These are phyloP conservation scores for Pseudobourletiella spinata DNA, from an alignment of 1,140 invertebrate genomes.

Conservation along the genomic window DNA sequence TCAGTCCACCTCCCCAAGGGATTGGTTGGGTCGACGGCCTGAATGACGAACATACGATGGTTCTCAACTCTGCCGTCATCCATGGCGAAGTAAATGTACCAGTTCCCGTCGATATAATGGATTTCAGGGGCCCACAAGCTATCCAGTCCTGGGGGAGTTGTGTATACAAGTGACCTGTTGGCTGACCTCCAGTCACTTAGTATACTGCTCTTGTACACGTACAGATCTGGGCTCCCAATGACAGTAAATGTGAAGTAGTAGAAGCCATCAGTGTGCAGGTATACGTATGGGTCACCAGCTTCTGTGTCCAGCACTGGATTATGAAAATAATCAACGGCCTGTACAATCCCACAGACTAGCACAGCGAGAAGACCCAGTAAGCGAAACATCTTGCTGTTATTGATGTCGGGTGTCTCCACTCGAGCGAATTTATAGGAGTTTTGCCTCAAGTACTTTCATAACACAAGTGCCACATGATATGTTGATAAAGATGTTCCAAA, in stretches of 20 bases:
- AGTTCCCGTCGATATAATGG: slow-evolving; percentile 10
- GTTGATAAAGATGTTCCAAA: no score
- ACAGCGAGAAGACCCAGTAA: no score
- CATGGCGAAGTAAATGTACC: slow-evolving; percentile 30
- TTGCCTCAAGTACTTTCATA: no score
- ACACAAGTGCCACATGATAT: no score
- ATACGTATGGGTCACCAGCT: slow-evolving; percentile 10
- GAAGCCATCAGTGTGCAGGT: slow-evolving; percentile 35
- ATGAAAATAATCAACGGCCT: no score
- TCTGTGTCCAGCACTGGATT: slow-evolving; percentile 10
- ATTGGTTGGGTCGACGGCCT: slow-evolving; percentile 7
- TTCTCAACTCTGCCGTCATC: slow-evolving; percentile 17
- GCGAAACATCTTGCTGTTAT: no score
- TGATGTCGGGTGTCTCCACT: no score
- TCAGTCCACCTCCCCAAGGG: slow-evolving; percentile 5
- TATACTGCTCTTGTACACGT: no score
- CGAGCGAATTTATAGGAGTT: no score
- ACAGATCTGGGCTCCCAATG: background rate
- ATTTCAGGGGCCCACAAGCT: slow-evolving; percentile 25
- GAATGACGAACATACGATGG: slow-evolving; percentile 23
- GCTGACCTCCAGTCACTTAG: no score
- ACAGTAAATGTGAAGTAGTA: slow-evolving; percentile 24
- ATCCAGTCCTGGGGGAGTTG: background rate
- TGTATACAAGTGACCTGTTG: no score
- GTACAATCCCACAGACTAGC: no score